Conservation (phyloP, 2,113 vertebrate species). For the Verasper variegatus region DNA sequence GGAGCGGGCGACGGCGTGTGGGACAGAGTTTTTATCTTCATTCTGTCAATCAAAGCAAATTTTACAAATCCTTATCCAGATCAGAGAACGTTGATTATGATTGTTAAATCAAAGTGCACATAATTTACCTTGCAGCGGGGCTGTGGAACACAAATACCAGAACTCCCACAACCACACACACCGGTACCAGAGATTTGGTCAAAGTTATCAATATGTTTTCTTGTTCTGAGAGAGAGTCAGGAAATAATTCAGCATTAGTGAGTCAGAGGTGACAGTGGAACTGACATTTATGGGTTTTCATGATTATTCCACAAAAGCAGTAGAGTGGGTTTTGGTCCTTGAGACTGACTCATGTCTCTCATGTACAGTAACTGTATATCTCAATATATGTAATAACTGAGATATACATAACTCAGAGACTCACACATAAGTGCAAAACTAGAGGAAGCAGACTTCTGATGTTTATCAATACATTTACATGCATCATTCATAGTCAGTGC, state of each 20-base stretch:
- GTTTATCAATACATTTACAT: too few relatives aligned
- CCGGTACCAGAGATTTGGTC: slow-evolving; percentile 42
- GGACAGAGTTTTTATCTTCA: slow-evolving; percentile 61
- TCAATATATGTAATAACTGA: too few relatives aligned
- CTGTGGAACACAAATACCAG: slow-evolving; percentile 39
- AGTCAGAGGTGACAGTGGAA: slow-evolving; percentile 25
- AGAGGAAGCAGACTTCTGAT: neutral
- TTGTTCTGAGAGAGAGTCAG: slow-evolving; percentile 19
- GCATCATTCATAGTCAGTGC: neutral
- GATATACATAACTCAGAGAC: too few relatives aligned
- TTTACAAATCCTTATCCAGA: neutral
- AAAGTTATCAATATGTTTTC: neutral
- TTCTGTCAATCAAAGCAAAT: slow-evolving; percentile 27
- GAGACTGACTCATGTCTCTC: neutral
- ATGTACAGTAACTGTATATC: too few relatives aligned
- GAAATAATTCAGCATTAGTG: slow-evolving; percentile 18
- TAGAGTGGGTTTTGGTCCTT: neutral
- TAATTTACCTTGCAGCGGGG: slow-evolving; percentile 52
- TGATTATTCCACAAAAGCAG: slow-evolving; percentile 1
- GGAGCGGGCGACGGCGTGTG: slow-evolving; percentile 60
- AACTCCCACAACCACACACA: slow-evolving; percentile 26
- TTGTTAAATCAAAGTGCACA: neutral
- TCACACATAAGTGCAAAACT: too few relatives aligned
- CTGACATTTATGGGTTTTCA: neutral
- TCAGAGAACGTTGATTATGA: fast-evolving